These are phyloP conservation scores for Germaria angustata DNA, from an alignment of 2,888 invertebrate species.

Conservation along the genomic window DNA sequence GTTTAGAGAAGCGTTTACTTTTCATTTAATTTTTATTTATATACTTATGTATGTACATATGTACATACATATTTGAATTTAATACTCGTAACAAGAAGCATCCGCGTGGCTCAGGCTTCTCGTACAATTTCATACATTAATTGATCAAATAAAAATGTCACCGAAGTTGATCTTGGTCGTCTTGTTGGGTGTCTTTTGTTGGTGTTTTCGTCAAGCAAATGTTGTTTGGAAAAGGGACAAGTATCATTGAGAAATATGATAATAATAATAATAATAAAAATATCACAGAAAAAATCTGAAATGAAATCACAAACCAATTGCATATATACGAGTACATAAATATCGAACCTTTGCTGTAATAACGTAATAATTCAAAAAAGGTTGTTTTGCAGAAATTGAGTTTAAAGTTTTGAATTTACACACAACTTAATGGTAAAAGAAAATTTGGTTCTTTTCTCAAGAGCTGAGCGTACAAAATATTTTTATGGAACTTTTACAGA, in stretches of 20 bases:
- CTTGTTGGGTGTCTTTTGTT: slow-evolving; percentile 48
- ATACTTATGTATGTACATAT: no score
- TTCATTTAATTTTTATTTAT: neutral
- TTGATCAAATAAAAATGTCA: slow-evolving; percentile 67
- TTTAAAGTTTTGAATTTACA: no score
- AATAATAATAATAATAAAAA: no score
- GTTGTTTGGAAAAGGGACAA: neutral
- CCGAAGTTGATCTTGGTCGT: slow-evolving; percentile 52
- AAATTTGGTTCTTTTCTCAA: no score
- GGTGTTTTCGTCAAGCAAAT: neutral
- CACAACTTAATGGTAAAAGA: no score
- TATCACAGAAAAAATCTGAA: slow-evolving; percentile 1
- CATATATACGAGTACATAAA: no score
- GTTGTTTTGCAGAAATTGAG: no score
- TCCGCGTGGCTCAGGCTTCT: neutral
- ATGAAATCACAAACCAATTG: slow-evolving; percentile 44
- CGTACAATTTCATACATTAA: slow-evolving; percentile 41
- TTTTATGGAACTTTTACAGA: no score
- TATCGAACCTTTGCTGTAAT: no score
- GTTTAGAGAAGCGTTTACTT: slow-evolving; percentile 38
- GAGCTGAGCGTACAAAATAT: no score
- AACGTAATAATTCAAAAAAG: no score
- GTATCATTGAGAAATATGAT: neutral
- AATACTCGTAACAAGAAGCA: slow-evolving; percentile 21
- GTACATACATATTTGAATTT: neutral